These are phyloP conservation scores for Seladonia tumulorum DNA, from an alignment of 2,888 invertebrate species.

Conservation along the genomic window DNA sequence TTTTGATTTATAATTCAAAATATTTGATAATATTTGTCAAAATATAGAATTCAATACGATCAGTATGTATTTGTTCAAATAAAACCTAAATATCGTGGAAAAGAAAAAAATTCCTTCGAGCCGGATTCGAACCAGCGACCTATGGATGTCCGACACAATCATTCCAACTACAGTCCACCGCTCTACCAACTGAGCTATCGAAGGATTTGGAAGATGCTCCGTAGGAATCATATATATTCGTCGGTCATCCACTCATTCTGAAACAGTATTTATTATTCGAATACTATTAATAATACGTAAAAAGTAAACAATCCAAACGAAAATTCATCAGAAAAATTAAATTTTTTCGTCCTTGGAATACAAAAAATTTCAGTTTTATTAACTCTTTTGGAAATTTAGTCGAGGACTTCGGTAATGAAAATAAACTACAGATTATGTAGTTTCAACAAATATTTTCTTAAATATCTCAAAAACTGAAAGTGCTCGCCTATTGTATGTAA, in stretches of 20 bases:
- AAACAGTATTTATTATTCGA: neutral
- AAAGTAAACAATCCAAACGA: neutral
- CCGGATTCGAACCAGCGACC: slow-evolving; percentile 84
- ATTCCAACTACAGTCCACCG: slow-evolving; percentile 84
- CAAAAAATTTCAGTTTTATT: too few relatives aligned
- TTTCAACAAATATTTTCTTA: too few relatives aligned
- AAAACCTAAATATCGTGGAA: slow-evolving; percentile 18
- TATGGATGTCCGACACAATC: slow-evolving; percentile 82
- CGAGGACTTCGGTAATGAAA: too few relatives aligned
- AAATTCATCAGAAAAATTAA: neutral
- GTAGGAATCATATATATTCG: neutral
- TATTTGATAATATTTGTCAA: neutral
- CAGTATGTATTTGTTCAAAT: neutral
- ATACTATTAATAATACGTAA: neutral
- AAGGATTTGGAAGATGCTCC: slow-evolving; percentile 71
- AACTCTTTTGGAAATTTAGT: too few relatives aligned
- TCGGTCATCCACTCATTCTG: accelerated
- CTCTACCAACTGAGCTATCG: slow-evolving; percentile 85
- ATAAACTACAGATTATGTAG: too few relatives aligned
- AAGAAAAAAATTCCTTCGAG: slow-evolving; percentile 80
- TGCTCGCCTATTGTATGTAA: slow-evolving; percentile 50
- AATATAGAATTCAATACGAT: neutral
- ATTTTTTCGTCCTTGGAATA: neutral
- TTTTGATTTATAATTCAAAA: neutral
- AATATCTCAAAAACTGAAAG: too few relatives aligned